Base-by-base conservation (phyloP, 2,113 vertebrate species). In the Lates calcarifer region DNA sequence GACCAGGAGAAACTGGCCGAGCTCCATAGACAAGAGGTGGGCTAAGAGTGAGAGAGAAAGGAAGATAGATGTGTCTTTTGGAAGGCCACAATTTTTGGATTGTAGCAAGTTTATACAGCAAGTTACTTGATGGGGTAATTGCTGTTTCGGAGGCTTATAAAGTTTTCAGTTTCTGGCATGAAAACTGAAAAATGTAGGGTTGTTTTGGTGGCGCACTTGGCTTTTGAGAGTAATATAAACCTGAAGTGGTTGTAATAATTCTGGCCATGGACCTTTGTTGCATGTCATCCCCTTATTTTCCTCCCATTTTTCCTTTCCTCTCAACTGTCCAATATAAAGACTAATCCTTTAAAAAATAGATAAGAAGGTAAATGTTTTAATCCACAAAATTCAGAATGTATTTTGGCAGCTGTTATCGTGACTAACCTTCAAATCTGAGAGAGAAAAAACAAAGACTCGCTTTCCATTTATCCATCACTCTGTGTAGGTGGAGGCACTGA, bases 1-100 rank as follows among this genome's bases (percentile, higher is more conserved):
- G 97, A 97, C 53, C 97, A 97, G 90, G 98, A 98, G 93, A 96
- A 96, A 62, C 86, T 95, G 6, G 96, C 96, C 13, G 96, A 97
- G 68, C 93, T 96, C 49, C 97, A 97, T 77, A 92, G 94, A 39
- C 82, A 93, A 82, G 97, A 99, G 94, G 93, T 93, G 90, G 86
- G 92, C 75, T 20, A 33, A 41, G 72, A 63, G 17, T 13, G 71
- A 69, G 66, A 68, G 60, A 87, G 63, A 49, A 5, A 71, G 95
- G 96, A 85, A 87, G 72, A 22, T 47, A 76, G 69, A 69, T 60
- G 51, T 60, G 70, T 45, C 37, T 43, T 43, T 53, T 58, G 33
- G 26, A 6, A 7, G 66, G 41, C 18, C 22, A 26, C 72, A 15
- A 28, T 18, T 7, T 69, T 63, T 13, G 35, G 29, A 24, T 10